Conservation (phyloP, 92 coral and sea anemone genomes). For the Palythoa caribaeorum region DNA sequence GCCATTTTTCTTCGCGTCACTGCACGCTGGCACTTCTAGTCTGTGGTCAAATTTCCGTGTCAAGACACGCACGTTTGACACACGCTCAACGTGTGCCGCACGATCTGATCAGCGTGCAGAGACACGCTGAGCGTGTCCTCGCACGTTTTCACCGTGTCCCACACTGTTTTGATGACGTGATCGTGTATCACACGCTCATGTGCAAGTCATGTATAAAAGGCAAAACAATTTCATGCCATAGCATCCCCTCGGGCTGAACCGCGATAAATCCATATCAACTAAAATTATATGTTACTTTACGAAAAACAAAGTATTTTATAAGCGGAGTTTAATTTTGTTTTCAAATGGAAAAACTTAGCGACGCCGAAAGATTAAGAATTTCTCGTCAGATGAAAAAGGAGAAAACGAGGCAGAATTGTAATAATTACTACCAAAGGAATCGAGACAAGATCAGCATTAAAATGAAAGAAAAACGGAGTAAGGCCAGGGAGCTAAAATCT, state of each 20-base stretch:
- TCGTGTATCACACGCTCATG: neutral
- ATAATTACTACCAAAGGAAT: neutral
- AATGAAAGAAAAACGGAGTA: conserved; percentile 2
- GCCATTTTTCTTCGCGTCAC: conserved; percentile 23
- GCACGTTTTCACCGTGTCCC: neutral
- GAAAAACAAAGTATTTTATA: neutral
- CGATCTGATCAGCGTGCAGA: neutral
- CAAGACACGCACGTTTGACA: neutral
- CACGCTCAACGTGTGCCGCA: neutral
- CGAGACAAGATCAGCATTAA: conserved; percentile 10
- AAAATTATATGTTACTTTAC: neutral
- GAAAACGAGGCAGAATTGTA: conserved; percentile 26
- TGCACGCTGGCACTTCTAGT: neutral
- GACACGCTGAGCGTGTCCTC: neutral
- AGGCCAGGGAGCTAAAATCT: conserved; percentile 1
- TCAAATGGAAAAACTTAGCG: neutral
- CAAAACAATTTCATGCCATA: neutral
- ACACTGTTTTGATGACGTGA: conserved; percentile 7
- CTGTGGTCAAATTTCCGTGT: neutral
- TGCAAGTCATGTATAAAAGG: neutral
- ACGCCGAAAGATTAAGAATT: conserved; percentile 12
- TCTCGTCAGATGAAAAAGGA: conserved; percentile 16
- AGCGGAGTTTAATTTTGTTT: conserved; percentile 1
- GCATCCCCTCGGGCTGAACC: neutral
- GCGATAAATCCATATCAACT: neutral